Evolutionary conservation across 2,888 invertebrate genomes (phyloP), one percentile per base, ranked within the genome.

Genomic region (Agrotis segetum): DNA sequence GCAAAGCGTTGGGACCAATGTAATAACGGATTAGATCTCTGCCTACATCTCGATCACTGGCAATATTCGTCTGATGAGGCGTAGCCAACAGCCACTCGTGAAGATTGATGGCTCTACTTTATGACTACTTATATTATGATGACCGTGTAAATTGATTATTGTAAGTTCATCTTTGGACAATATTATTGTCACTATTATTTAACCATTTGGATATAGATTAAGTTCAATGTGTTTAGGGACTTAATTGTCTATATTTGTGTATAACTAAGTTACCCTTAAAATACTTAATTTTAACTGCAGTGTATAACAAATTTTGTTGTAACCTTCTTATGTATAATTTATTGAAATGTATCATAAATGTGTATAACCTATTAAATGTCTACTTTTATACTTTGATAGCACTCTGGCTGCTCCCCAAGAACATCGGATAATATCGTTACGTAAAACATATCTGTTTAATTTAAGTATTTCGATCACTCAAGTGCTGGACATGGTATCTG

Each of bases 1-100:
- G 83, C 85, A 87, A 92, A 91, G 93, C 88, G 93, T 91, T 92
- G 95, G 95, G 95, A 95, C 95, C 95, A 95, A 95, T 89, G 87
- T 87, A 85, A 86, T 88, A 89, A 88, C 81, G 88, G 87, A 86
- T 86, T 87, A 82, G 78, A 81, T 77, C 75, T 83, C 78, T 79
- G 77, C 84, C 84, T 72, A 68, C 74, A 77, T 77, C n/a, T n/a
- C n/a, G n/a, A n/a, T n/a, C n/a, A n/a, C n/a, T 81, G 82, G 75
- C 77, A 62, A 67, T 80, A 80, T 68, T 79, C 80, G 68, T 79
- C 81, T 72, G 79, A 82, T 83, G 66, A 80, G 74, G 76, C 77
- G 66, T 53, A 82, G 82, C 83, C 78, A 75, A 75, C 78, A 79
- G 81, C 83, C 74, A 76, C 76, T 75, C 71, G 61, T 59, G 66